Evolutionary conservation across 2,797 vertebrate genomes (phyloP), one percentile per base, ranked within the genome.

Genomic region (Cryptoprocta ferox): DNA sequence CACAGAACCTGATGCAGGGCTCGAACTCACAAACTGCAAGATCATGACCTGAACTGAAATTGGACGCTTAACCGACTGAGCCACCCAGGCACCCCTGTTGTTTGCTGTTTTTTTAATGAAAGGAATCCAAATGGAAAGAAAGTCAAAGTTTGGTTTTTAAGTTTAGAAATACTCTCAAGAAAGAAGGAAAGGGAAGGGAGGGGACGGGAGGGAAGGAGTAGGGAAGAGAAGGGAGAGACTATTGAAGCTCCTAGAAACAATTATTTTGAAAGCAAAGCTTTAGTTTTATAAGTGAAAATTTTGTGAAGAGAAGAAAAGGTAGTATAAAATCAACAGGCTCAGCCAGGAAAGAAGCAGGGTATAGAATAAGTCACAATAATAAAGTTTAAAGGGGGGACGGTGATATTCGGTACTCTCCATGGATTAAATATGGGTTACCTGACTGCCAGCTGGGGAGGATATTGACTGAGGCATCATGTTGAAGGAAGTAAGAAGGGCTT

Each of bases 191-290:
- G 53, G 16, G 2, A 56, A 56, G 2, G 18, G 32, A 45, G 42
- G 42, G n/a, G 42, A 9, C 42, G 8, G 42, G 42, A 45, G 7
- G 42, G 42, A 45, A 45, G 42, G n/a, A n/a, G n/a, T n/a, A n/a
- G 42, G 42, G 42, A 45, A 7, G 10, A 9, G 42, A 45, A 45
- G 42, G 42, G 42, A 45, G 10, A 45, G 42, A 45, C 13, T 53
- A 16, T 88, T 73, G n/a, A 82, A 87, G 19, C 15, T 35, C 42
- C 37, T 15, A 90, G 24, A 92, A 86, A 0, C 3, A 48, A 48
- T 70, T 16, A 81, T 68, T 75, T 81, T 79, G 18, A 92, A 94
- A 94, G 53, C 18, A 56, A 76, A 97, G 19, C 24, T 94, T 48
- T 68, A 93, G n/a, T 81, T 85, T 76, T 71, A 0, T 75, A 78